Percentiles rank a stretch among this genome's conserved stretches.
Evolutionary conservation across 2,888 invertebrate species (phyloP).

Genomic region (Cheilosia vulpina): DNA sequence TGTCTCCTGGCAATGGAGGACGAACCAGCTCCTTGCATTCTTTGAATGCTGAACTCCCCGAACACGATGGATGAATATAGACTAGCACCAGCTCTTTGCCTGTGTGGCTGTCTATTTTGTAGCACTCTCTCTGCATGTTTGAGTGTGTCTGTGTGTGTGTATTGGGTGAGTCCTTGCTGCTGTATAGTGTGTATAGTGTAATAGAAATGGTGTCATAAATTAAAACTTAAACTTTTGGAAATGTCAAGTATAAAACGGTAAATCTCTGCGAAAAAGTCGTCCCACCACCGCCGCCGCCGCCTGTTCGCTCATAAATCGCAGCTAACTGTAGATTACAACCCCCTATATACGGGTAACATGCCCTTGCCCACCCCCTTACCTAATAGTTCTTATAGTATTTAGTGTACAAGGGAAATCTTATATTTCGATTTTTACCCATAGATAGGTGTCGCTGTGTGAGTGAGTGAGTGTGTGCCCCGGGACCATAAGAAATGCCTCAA

Average conservation of each 20-base stretch:
- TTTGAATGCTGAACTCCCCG: constrained; percentile 59
- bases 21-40: constrained; percentile 60
- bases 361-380: constrained; percentile 46
- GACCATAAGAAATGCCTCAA: constrained; percentile 74
- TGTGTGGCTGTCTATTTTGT: background rate
- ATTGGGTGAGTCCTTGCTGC: constrained; percentile 58
- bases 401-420: constrained; percentile 72
- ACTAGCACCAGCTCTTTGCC: constrained; percentile 9
- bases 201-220: constrained; percentile 83
- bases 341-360: constrained; percentile 2
- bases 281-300: constrained; percentile 54
- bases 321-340: constrained; percentile 76
- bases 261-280: constrained; percentile 80
- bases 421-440: constrained; percentile 73
- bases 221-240: constrained; percentile 84
- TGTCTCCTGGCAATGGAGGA: constrained; percentile 65
- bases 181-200: constrained; percentile 76
- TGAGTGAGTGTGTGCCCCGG: constrained; percentile 29
- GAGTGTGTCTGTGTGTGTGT: constrained; percentile 25
- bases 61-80: constrained; percentile 62
- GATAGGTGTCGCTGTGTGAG: constrained; percentile 62
- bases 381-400: constrained; percentile 61
- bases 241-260: constrained; percentile 84
- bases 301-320: constrained; percentile 72
- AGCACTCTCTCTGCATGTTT: background rate